Base-by-base conservation (phyloP, 2,888 invertebrate species). In the Oscheius sp. region DNA sequence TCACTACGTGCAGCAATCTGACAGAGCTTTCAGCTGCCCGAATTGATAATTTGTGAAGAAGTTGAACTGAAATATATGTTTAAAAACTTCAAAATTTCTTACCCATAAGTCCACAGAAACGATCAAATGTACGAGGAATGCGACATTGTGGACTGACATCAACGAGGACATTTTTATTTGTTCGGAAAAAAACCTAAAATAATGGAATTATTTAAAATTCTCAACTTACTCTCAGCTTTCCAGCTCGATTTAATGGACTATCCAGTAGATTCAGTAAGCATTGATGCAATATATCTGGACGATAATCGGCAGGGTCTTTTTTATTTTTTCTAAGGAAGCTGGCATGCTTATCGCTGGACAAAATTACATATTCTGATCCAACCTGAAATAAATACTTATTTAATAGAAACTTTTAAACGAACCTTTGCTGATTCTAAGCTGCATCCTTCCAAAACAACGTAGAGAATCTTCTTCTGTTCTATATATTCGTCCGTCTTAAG, bases 231-330 rank as follows among this genome's bases (percentile, higher is more conserved):
- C 97, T 96, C n/a, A 98, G 89, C 20, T 95, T 89, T 0, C 95
- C 96, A 50, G 96, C 95, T 82, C 97, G 90, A 87, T 98, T 98
- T 46, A 98, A 88, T 0, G 98, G 98, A 72, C 96, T 96, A 87
- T 99, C 97, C 89, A 97, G 92, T 55, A 98, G 89, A 96, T 97
- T 98, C 0, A 98, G 89, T 17, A 99, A 89, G 87, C 96, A 97
- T 88, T 97, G 97, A 88, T 99, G 97, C 0, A 94, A 91, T 72
- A 99, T 98, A 86, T 99, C 98, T 0, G 98, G 98, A 33, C 98
- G 90, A 85, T 94, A 95, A 1, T 92, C 91, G 0, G 93, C 92
- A 0, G 93, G 92, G 83, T 95, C 93, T 70, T 94, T 90, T 80
- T 93, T 92, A 87, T 93, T 92, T 87, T 93, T 95, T 78, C 92